Base-by-base conservation (phyloP, 2,888 invertebrate species). In the Leucoptera coffeella region DNA sequence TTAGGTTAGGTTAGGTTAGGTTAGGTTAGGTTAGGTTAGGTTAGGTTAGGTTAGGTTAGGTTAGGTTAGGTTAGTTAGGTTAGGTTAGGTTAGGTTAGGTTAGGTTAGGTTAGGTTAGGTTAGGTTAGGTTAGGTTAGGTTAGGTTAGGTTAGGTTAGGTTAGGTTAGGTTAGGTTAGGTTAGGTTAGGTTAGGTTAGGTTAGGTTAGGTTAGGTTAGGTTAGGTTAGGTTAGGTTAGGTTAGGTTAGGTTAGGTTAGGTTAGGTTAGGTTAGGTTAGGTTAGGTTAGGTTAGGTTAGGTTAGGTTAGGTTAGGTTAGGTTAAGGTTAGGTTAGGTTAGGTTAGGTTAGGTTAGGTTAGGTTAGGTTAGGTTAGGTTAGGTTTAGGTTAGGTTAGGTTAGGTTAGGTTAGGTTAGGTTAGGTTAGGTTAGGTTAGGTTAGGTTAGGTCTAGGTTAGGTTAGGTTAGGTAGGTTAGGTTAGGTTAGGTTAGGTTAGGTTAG, bases 191-290 rank as follows among this genome's bases (percentile, higher is more conserved):
- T 28, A 28, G 28, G 28, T 28, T 28, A 28, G 28, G 28, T 28
- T 28, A 28, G 28, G 28, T 28, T 28, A 28, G 28, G 28, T 28
- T 28, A 28, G 29, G 29, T 29, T 29, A 29, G 29, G 29, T 29
- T 29, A 28, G 29, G 29, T 29, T 29, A 29, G 29, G 29, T 29
- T 29, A 29, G 29, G 29, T 29, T 29, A 29, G 29, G 29, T 29
- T 29, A 29, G 29, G 25, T 25, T 25, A 25, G 25, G 25, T 25
- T 29, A 29, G 29, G 29, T 29, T 29, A 29, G 29, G 25, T 25
- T 25, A 25, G 25, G 25, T 28, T 29, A 29, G 29, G 28, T 28
- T 28, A 24, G 24, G 27, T 28, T 28, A 28, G 28, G 28, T 28
- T 28, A 28, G 28, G 28, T 28, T 28, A 28, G 28, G 28, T 28